A percentile compares a stretch with the other conserved stretches of the same genome.
Evolutionary conservation across 2,113 vertebrate species (phyloP).

Genomic region (Naja naja): DNA sequence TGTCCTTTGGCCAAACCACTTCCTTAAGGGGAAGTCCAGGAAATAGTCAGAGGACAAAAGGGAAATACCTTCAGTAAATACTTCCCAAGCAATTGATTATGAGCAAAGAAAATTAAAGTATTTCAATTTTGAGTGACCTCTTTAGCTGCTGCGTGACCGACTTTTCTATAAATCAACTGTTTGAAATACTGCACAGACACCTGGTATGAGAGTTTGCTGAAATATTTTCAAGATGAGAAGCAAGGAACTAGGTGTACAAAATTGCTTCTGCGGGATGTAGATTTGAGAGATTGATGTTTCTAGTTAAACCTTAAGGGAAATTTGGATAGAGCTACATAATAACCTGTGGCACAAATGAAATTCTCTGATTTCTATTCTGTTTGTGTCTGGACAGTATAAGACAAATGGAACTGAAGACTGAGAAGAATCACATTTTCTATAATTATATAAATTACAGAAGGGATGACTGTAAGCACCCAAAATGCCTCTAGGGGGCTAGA

Average conservation of each 20-base stretch:
- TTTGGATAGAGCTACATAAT: conserved; percentile 46
- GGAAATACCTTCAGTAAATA: background rate
- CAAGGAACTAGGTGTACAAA: conserved; percentile 5
- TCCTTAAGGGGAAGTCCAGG: background rate
- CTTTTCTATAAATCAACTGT: conserved; percentile 1
- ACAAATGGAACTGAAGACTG: conserved; percentile 71
- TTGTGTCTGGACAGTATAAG: conserved; percentile 68
- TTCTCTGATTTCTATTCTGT: conserved; percentile 56
- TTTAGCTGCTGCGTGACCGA: background rate
- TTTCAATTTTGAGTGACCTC: background rate
- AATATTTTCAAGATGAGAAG: conserved; percentile 21
- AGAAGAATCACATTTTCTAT: conserved; percentile 74
- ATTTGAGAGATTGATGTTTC: conserved; percentile 34
- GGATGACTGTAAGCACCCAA: conserved; percentile 78
- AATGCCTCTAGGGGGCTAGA: conserved; percentile 73
- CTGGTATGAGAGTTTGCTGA: background rate
- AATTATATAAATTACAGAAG: conserved; percentile 81
- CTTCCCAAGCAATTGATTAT: background rate
- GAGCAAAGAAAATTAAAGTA: background rate
- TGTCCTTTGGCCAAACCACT: background rate
- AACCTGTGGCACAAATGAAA: conserved; percentile 54
- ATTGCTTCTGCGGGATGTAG: conserved; percentile 13
- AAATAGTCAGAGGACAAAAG: background rate
- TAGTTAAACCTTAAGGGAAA: conserved; percentile 45
- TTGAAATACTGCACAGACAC: background rate